Percentiles rank a stretch among this genome's conserved stretches.
These are phyloP conservation scores for Dione juno DNA, from an alignment of 2,888 invertebrate species.

Conservation along the genomic window DNA sequence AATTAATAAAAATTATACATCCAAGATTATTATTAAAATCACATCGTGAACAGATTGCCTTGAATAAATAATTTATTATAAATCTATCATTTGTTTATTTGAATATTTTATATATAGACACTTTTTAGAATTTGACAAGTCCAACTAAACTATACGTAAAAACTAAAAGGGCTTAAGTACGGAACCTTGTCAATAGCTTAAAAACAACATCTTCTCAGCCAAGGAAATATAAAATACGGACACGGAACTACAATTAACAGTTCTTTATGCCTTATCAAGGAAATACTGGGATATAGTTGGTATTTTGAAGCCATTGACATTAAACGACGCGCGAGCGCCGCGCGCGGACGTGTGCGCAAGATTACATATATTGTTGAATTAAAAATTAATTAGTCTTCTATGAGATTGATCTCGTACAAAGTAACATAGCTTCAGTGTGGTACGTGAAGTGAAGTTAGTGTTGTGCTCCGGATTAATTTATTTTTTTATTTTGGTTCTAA, in stretches of 20 bases:
- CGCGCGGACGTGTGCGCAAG: conserved; percentile 54
- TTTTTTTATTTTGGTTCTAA: conserved; percentile 8
- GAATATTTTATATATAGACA: background rate
- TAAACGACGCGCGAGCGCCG: conserved; percentile 53
- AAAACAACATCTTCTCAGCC: conserved; percentile 20
- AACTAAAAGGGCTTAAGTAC: background rate
- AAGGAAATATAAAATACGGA: conserved; percentile 35
- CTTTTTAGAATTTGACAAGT: background rate
- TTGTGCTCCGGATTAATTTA: background rate
- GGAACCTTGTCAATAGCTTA: conserved; percentile 8
- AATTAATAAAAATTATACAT: background rate
- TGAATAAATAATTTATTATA: background rate
- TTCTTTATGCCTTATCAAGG: conserved; percentile 45
- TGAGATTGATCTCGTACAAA: conserved; percentile 2
- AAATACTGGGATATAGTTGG: conserved; percentile 40
- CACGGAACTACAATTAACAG: conserved; percentile 42
- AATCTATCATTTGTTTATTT: conserved; percentile 13
- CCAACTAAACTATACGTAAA: background rate
- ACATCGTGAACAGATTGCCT: background rate
- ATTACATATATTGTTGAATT: conserved; percentile 29
- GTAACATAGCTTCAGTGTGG: background rate
- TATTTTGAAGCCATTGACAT: conserved; percentile 49
- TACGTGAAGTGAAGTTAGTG: conserved; percentile 29
- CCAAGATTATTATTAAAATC: background rate
- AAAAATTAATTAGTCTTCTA: conserved; percentile 15